Conservation (phyloP, 2,113 vertebrate species). For the Ammodytes dubius region DNA sequence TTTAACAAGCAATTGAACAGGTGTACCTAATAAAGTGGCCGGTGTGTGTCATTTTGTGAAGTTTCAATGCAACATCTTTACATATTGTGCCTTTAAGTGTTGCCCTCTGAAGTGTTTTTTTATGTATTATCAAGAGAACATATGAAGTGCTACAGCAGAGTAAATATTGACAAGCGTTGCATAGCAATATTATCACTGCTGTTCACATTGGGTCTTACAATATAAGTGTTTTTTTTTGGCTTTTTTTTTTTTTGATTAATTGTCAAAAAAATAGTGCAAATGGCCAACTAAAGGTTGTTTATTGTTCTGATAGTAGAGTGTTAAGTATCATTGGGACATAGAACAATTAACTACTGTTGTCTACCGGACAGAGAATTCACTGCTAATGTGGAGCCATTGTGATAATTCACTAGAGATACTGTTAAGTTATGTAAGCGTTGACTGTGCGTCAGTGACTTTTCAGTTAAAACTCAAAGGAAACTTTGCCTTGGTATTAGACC, state of each 20-base stretch:
- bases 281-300: neutral
- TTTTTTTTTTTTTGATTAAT: neutral
- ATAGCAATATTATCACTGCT: neutral
- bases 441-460: conserved; percentile 4
- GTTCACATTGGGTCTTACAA: conserved; percentile 3
- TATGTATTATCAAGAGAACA: neutral
- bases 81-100: too few species aligned
- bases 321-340: conserved; percentile 16
- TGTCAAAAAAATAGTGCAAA: neutral
- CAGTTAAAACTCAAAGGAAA: conserved; percentile 1
- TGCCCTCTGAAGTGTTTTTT: neutral
- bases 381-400: conserved; percentile 35
- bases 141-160: neutral
- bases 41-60: too few species aligned
- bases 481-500: neutral
- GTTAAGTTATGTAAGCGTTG: neutral
- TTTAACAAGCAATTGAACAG: too few species aligned
- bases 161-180: neutral
- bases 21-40: too few species aligned
- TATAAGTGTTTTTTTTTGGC: neutral
- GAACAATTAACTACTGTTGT: conserved; percentile 47
- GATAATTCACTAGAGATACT: conserved; percentile 1
- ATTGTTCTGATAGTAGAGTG: neutral
- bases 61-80: too few species aligned
- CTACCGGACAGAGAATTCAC: conserved; percentile 29